These are phyloP conservation scores for Rhea pennata DNA, from an alignment of 2,113 vertebrate genomes.

Conservation along the genomic window DNA sequence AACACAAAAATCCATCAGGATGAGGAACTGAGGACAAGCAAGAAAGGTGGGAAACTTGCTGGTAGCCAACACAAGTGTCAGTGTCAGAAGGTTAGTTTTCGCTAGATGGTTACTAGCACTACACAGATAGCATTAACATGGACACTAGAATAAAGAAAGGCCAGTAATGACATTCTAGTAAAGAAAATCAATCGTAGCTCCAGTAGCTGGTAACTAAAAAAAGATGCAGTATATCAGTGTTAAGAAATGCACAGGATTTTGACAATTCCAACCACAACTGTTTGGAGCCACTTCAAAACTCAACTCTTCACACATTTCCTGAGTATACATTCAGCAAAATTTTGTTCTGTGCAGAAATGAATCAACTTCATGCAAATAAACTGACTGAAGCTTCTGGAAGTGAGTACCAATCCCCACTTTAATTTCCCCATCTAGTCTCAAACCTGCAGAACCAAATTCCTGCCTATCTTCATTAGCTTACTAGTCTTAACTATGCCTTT, in stretches of 20 bases:
- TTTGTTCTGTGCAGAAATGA: background rate
- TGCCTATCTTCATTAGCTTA: background rate
- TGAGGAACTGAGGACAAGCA: background rate
- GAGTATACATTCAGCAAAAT: background rate
- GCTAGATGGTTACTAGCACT: background rate
- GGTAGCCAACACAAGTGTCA: background rate
- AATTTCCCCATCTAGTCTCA: background rate
- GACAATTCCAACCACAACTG: background rate
- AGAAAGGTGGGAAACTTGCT: background rate
- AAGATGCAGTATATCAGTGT: background rate
- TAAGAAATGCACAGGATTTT: constrained; percentile 14
- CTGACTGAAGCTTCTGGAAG: background rate
- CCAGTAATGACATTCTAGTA: background rate
- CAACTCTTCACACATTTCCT: background rate
- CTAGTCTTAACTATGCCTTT: background rate
- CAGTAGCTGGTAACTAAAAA: background rate
- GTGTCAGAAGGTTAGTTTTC: background rate
- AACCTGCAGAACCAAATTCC: background rate
- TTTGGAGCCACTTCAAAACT: background rate
- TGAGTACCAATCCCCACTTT: background rate
- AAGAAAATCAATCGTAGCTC: background rate
- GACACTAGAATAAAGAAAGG: background rate
- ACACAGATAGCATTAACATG: background rate
- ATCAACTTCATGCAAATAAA: background rate
- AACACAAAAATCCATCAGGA: background rate